These are phyloP conservation scores for Daboia siamensis DNA, from an alignment of 2,113 vertebrate genomes.

Conservation along the genomic window DNA sequence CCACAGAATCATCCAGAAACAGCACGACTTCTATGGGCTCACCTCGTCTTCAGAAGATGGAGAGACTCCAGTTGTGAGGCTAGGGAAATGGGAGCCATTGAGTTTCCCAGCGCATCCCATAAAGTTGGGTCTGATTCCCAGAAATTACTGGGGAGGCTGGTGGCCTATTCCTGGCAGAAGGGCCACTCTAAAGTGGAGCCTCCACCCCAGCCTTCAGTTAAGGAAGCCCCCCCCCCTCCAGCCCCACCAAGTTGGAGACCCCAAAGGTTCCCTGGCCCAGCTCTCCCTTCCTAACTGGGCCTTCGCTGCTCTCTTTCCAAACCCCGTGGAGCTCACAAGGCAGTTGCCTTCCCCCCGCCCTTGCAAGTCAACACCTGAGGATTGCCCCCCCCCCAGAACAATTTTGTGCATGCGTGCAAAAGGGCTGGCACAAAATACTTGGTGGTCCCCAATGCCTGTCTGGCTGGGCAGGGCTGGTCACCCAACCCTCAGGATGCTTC, in stretches of 20 bases:
- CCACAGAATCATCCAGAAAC: fast-evolving
- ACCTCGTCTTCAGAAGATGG: background rate
- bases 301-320: too few species aligned
- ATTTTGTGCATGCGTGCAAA: too few species aligned
- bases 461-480: too few species aligned
- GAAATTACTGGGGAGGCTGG: background rate
- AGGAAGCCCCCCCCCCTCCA: background rate
- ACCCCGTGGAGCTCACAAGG: too few species aligned
- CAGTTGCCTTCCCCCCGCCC: too few species aligned
- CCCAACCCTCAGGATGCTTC: too few species aligned
- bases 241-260: background rate
- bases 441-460: too few species aligned
- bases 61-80: background rate
- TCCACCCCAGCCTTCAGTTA: background rate
- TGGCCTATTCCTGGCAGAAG: background rate
- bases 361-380: too few species aligned
- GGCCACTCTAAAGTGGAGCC: background rate
- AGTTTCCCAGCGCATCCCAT: background rate
- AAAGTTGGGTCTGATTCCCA: background rate
- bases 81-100: background rate
- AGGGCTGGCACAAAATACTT: too few species aligned
- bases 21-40: background rate
- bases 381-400: too few species aligned
- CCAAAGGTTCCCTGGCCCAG: background rate
- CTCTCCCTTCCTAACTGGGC: background rate